Percentiles rank a stretch among this genome's conserved stretches.
Evolutionary conservation across 2,888 invertebrate genomes (phyloP).

Genomic region (Idaea straminata): DNA sequence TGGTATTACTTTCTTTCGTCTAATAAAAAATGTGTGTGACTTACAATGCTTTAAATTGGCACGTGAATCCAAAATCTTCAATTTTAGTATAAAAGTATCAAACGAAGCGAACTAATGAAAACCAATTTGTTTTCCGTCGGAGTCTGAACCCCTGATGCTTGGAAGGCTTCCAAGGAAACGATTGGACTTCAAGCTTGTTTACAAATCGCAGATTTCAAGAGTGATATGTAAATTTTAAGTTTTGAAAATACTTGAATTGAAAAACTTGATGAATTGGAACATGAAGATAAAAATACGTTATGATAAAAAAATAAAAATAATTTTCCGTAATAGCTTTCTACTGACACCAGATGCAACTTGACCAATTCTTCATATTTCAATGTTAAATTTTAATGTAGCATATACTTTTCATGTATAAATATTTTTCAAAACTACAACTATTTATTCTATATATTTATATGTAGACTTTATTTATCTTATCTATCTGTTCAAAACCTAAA

Average conservation of each 20-base stretch:
- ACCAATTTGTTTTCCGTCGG: conserved; percentile 18
- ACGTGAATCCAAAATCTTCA: not conserved
- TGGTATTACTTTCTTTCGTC: too few species aligned
- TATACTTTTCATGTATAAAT: too few species aligned
- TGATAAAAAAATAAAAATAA: too few species aligned
- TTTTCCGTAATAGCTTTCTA: too few species aligned
- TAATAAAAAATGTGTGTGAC: not conserved
- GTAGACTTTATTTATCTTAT: too few species aligned
- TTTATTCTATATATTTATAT: too few species aligned
- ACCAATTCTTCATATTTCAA: too few species aligned
- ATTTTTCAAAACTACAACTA: too few species aligned
- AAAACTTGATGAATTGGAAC: not conserved
- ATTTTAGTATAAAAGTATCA: not conserved
- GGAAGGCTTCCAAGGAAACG: conserved; percentile 22
- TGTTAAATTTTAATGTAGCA: too few species aligned
- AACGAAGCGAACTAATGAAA: conserved; percentile 13
- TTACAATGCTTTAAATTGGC: not conserved
- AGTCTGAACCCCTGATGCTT: conserved; percentile 13
- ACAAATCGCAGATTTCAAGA: conserved; percentile 11
- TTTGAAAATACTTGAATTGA: conserved; percentile 3
- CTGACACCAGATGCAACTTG: too few species aligned
- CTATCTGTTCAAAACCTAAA: too few species aligned
- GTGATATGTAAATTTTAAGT: conserved; percentile 11
- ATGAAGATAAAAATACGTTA: too few species aligned
- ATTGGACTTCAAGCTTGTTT: conserved; percentile 18